A percentile compares a stretch with the other conserved stretches of the same genome.
phyloP scores from a whole-genome alignment of 2,113 vertebrate genomes.

The Castor canadensis region DNA sequence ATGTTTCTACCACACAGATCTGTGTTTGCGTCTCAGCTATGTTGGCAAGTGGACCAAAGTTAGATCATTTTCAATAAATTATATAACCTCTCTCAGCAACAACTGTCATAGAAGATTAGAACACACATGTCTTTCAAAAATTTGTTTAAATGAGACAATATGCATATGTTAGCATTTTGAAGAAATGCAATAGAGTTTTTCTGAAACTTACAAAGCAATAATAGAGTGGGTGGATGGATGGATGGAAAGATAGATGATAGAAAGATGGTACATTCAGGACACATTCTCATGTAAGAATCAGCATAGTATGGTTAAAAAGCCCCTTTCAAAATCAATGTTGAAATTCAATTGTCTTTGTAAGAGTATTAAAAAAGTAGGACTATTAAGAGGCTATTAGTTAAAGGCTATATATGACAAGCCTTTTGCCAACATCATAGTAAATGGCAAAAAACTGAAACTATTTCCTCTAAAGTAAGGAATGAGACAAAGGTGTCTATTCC shows the following conservation, averaged over 20 bases:
- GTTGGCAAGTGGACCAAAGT: not conserved
- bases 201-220: not conserved
- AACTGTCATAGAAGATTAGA: not conserved
- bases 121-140: not conserved
- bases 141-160: not conserved
- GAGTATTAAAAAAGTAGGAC: not conserved
- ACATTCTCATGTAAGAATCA: not conserved
- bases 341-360: not conserved
- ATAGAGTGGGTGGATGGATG: not conserved
- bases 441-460: too few relatives aligned
- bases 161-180: not conserved
- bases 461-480: too few relatives aligned
- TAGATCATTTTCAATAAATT: not conserved
- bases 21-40: not conserved
- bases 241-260: too few relatives aligned
- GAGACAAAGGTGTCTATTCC: too few relatives aligned
- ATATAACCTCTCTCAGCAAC: not conserved
- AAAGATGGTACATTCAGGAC: not conserved
- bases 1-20: not conserved
- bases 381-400: not conserved
- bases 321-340: not conserved
- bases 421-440: too few relatives aligned
- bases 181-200: not conserved
- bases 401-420: too few relatives aligned
- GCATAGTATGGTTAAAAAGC: not conserved